Base-by-base conservation (phyloP, 2,113 vertebrate species). In the Macquaria australasica region DNA sequence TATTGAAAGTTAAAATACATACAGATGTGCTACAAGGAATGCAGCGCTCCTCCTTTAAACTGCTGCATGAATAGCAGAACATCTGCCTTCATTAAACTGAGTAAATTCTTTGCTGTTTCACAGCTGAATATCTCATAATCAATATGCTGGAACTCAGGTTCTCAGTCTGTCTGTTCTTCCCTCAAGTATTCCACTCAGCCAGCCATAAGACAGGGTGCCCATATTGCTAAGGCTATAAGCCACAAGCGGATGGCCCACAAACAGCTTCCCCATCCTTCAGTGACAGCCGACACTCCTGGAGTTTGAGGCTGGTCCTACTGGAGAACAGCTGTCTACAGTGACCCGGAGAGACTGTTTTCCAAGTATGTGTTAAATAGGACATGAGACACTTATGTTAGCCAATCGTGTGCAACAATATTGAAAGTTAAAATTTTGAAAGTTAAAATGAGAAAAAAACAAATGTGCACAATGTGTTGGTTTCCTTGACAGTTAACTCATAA, bases 241-340 rank as follows among this genome's bases (percentile, higher is more conserved):
- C 79, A 82, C 75, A 23, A 67, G 79, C 69, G 18, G 68, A 70
- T n/a, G 11, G 82, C 73, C 68, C 58, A 70, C 75, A 81, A 88
- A 87, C 86, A 63, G 79, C 73, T 81, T 85, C 59, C 70, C 41
- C 60, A 58, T 87, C 76, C 77, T 82, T 91, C 83, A 85, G 62
- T 84, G 50, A 41, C 43, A 79, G 83, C 53, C 39, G 67, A 68
- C 21, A 71, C 84, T 92, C 84, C 83, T 79, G 85, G 39, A 91
- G 88, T 86, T 88, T 86, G 77, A 85, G 81, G 82, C 82, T 66
- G 60, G 64, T 90, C 88, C 89, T 91, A 72, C 71, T 82, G 80
- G 89, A 90, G 89, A 95, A 95, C 94, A 96, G 89, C 94, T 96
- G 93, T 90, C 88, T 87, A 89, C 86, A 62, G 39, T 94, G 94